Percentiles rank a stretch among this genome's conserved stretches.
Evolutionary conservation across 1,140 invertebrate species (phyloP).

Genomic region (Drosophila auraria): DNA sequence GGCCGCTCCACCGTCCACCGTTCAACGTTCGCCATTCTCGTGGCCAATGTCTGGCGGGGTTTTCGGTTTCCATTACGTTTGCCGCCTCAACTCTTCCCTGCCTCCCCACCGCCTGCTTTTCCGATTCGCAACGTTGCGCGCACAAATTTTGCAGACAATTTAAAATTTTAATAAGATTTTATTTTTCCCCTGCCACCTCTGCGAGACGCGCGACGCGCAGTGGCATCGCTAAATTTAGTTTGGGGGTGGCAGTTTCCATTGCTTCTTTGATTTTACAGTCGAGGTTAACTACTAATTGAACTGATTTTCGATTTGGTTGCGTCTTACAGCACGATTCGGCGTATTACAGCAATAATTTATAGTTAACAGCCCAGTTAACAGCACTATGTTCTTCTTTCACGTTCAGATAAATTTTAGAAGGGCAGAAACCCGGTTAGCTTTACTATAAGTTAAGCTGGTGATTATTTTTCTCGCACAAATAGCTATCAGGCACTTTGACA

Average conservation of each 20-base stretch:
- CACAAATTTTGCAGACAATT: slow-evolving; percentile 80
- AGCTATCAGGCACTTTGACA: no score
- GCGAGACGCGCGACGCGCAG: neutral
- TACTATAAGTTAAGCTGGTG: no score
- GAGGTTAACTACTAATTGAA: neutral
- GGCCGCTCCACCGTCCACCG: slow-evolving; percentile 27
- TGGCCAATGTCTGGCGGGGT: slow-evolving; percentile 57
- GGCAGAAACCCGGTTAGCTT: no score
- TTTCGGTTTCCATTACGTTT: slow-evolving; percentile 74
- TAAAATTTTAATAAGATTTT: slow-evolving; percentile 78
- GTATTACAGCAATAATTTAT: no score
- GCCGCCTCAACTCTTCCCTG: slow-evolving; percentile 22
- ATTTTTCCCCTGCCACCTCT: slow-evolving; percentile 10
- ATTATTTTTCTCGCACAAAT: no score
- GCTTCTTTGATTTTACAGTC: slow-evolving; percentile 45
- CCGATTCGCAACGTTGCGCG: slow-evolving; percentile 64
- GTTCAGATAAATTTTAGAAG: no score
- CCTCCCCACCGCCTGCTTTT: neutral
- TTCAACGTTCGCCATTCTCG: slow-evolving; percentile 13
- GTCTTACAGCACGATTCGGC: no score
- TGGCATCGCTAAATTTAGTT: slow-evolving; percentile 68
- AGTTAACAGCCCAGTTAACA: no score
- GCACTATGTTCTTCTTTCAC: no score
- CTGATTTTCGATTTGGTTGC: no score
- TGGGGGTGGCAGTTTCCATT: slow-evolving; percentile 17